Evolutionary conservation across 2,113 vertebrate species (phyloP).

Genomic region (Blennius ocellaris): DNA sequence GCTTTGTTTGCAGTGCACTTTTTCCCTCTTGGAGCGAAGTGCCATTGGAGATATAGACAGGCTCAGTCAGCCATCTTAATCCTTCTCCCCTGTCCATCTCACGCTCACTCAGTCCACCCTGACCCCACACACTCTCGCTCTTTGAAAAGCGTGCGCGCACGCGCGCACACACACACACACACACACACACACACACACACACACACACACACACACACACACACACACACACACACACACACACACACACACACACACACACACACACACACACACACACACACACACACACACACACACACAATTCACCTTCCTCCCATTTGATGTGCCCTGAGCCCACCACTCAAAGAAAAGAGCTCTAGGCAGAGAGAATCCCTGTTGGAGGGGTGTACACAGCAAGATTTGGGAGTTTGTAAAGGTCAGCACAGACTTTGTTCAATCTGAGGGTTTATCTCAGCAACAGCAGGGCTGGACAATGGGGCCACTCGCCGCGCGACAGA

Average conservation of each 20-base stretch:
- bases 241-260: slow-evolving; percentile 66
- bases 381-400: slow-evolving; percentile 85
- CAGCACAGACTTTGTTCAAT: slow-evolving; percentile 96
- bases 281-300: slow-evolving; percentile 46
- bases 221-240: too few species aligned
- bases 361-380: slow-evolving; percentile 62
- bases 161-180: slow-evolving; percentile 77
- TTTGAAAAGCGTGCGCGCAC: slow-evolving; percentile 84
- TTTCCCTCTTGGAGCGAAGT: slow-evolving; percentile 76
- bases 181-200: slow-evolving; percentile 46
- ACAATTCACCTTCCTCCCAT: slow-evolving; percentile 81
- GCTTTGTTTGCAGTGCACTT: slow-evolving; percentile 71
- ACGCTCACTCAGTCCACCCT: slow-evolving; percentile 83
- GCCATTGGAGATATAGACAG: slow-evolving; percentile 83
- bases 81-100: slow-evolving; percentile 82
- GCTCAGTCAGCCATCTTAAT: slow-evolving; percentile 89
- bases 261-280: slow-evolving; percentile 82
- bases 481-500: slow-evolving; percentile 90
- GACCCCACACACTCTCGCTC: slow-evolving; percentile 76
- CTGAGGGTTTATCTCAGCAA: slow-evolving; percentile 97
- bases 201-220: slow-evolving; percentile 35
- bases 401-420: slow-evolving; percentile 94
- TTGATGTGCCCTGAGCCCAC: slow-evolving; percentile 77
- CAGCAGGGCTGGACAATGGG: slow-evolving; percentile 93
- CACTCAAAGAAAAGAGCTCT: slow-evolving; percentile 88